Conservation (phyloP, 2,797 vertebrate genomes). For the Iguana delicatissima region DNA sequence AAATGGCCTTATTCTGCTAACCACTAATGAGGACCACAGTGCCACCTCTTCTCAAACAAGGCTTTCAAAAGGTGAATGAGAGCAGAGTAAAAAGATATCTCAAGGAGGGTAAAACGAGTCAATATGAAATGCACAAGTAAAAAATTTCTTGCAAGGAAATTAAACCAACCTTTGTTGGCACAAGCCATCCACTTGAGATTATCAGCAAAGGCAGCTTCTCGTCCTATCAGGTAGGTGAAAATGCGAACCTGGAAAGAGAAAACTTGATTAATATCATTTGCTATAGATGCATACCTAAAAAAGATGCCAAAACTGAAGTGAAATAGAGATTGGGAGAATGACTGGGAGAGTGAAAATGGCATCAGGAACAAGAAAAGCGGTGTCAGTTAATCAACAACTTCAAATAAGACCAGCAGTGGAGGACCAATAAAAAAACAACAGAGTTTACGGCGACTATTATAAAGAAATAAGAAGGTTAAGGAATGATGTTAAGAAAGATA, state of each 20-base stretch:
- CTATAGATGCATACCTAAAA: neutral
- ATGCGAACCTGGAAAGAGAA: slow-evolving; percentile 90
- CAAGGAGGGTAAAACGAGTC: neutral
- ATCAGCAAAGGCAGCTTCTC: slow-evolving; percentile 97
- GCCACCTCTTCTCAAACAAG: neutral
- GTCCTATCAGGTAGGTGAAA: slow-evolving; percentile 97
- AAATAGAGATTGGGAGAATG: no score
- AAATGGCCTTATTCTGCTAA: neutral
- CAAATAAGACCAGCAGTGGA: no score
- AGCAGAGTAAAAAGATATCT: neutral
- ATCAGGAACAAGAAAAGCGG: no score
- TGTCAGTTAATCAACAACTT: no score
- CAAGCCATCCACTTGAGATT: slow-evolving; percentile 99
- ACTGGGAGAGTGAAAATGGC: no score
- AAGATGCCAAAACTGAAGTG: neutral
- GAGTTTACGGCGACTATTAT: no score
- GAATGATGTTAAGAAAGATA: no score
- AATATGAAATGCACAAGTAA: neutral
- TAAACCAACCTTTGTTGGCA: slow-evolving; percentile 95
- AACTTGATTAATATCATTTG: neutral
- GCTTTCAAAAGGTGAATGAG: neutral
- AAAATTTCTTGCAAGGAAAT: neutral
- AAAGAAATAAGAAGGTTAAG: no score
- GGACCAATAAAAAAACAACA: no score
- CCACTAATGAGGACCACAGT: neutral